Evolutionary conservation across 2,113 vertebrate genomes (phyloP), one percentile per base, ranked within the genome.

Genomic region (Loxodonta africana): DNA sequence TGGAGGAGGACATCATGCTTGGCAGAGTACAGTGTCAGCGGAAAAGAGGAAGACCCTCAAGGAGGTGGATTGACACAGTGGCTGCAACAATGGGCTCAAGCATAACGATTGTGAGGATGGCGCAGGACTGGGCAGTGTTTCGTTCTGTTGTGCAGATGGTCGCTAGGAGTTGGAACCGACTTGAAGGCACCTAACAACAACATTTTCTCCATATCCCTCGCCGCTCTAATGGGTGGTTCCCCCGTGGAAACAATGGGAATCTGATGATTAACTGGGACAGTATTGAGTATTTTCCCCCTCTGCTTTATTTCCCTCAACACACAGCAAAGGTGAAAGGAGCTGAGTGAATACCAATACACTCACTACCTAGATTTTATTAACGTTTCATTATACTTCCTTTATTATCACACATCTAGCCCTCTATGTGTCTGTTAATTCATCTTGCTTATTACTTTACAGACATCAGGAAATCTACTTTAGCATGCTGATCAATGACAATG

Each of bases 381-480:
- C 15, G 23, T 46, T 88, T 94, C n/a, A 81, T 21, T 48, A 44
- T 2, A 20, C 62, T 62, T 62, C 33, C 3, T n/a, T 76, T 44
- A 37, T 37, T 5, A 46, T 51, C 81, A 73, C 14, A 5, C 25
- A 81, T 63, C 17, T 65, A 53, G n/a, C n/a, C 17, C 18, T 91
- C 57, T 8, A 92, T 17, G 28, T 84, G 33, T 69, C 46, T 15
- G 67, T 23, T 67, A 73, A 44, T 44, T 73, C n/a, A n/a, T 53
- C 51, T 63, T 48, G 51, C 1, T 89, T 69, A 94, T 37, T 37
- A 88, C 44, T 78, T 53, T 51, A 51, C 18, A 37, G 25, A 28
- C n/a, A 86, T 53, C 20, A 74, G 83, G 33, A 91, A 88, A 82
- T 53, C 57, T 85, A 76, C 41, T 89, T 87, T 41, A 78, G 30